Percentiles rank a stretch among this genome's conserved stretches.
These are phyloP conservation scores for Hypselothyrea guttata DNA, from an alignment of 2,888 invertebrate genomes.

Conservation along the genomic window DNA sequence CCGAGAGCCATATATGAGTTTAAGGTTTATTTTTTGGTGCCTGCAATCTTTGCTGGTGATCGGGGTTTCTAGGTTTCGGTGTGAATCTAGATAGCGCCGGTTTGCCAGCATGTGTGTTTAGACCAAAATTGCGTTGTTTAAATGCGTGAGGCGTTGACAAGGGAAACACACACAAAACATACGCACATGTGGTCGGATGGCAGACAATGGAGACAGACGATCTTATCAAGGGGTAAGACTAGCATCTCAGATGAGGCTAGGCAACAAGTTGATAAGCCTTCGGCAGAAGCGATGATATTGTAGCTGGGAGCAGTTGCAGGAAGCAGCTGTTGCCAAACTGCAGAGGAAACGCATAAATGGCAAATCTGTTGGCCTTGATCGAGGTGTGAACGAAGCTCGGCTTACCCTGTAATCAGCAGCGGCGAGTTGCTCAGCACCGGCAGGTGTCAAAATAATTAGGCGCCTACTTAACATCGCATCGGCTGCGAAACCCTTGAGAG, in stretches of 20 bases:
- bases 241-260: slow-evolving; percentile 49
- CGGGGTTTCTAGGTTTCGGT: slow-evolving; percentile 33
- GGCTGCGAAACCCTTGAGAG: not conserved
- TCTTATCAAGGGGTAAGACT: slow-evolving; percentile 50
- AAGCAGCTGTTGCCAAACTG: slow-evolving; percentile 49
- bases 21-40: slow-evolving; percentile 14
- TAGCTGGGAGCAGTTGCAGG: slow-evolving; percentile 32
- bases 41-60: slow-evolving; percentile 26
- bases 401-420: slow-evolving; percentile 67
- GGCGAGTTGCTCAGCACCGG: slow-evolving; percentile 43
- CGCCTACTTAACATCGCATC: slow-evolving; percentile 62
- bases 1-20: slow-evolving; percentile 9
- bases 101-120: slow-evolving; percentile 56
- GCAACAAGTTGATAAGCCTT: slow-evolving; percentile 56
- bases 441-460: slow-evolving; percentile 78
- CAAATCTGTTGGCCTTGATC: slow-evolving; percentile 65
- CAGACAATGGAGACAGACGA: slow-evolving; percentile 47
- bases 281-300: slow-evolving; percentile 32
- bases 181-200: slow-evolving; percentile 22
- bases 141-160: slow-evolving; percentile 74
- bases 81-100: slow-evolving; percentile 61
- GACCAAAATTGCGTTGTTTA: slow-evolving; percentile 76
- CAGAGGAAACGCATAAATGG: not conserved
- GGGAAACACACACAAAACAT: slow-evolving; percentile 25
- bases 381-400: slow-evolving; percentile 55